Evolutionary conservation across 2,113 vertebrate genomes (phyloP), one percentile per base, ranked within the genome.

Genomic region (Cinclus mexicanus): DNA sequence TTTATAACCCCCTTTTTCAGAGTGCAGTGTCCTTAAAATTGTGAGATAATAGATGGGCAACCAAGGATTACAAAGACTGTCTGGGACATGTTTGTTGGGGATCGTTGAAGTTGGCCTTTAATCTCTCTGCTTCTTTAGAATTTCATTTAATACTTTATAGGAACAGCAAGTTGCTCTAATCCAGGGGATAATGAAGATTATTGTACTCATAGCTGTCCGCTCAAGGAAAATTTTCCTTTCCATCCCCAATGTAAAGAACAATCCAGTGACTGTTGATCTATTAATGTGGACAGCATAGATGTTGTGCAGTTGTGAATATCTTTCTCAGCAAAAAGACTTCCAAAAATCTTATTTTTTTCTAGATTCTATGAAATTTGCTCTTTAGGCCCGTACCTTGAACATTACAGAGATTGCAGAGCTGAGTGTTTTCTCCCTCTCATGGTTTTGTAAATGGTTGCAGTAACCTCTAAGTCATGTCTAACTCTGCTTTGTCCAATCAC

Each of bases 91-190:
- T 80, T 91, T 25, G 1, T 50, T 67, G 17, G 53, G 35, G 63
- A 69, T 92, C 87, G n/a, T 85, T 41, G 15, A 64, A 64, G 35
- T 26, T 92, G 74, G 72, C 68, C 41, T 95, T 90, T 93, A 96
- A 96, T 95, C 90, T 92, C 63, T 56, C 77, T 63, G 6, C 47
- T 94, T 92, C 83, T 94, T 95, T 85, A 85, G 87, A 94, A 95
- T 95, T 96, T 90, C 17, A 75, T 77, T 83, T 94, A 95, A 63
- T 94, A 42, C 57, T 87, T 94, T 31, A 85, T 87, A 83, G 87
- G 87, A 95, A 75, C n/a, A 64, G 83, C 37, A 83, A 71, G 20
- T 65, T 90, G 39, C 31, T 87, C 37, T 94, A 91, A 91, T 94
- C 77, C 77, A 89, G 65, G 31, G 29, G 41, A 57, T 42, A 65